These are phyloP conservation scores for Dromiciops gliroides DNA, from an alignment of 2,113 vertebrate genomes.

Conservation along the genomic window DNA sequence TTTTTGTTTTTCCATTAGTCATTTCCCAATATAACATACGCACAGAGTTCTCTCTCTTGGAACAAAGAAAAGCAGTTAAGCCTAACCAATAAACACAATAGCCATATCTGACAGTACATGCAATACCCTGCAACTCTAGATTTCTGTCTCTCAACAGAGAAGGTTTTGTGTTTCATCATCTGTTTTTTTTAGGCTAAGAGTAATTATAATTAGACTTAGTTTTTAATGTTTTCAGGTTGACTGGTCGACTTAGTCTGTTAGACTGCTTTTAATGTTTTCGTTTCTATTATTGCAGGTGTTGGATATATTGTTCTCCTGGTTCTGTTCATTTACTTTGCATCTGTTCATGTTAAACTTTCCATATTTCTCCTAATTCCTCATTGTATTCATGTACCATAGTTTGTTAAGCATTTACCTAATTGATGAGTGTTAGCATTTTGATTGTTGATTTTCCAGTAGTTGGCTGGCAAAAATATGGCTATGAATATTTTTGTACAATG, in stretches of 20 bases:
- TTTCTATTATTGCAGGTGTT: background rate
- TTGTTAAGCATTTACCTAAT: background rate
- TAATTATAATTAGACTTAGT: background rate
- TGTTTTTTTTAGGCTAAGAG: background rate
- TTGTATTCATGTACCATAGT: background rate
- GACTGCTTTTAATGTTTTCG: background rate
- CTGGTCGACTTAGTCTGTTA: too few relatives aligned
- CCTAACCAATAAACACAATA: background rate
- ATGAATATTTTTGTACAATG: background rate
- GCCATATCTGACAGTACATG: background rate
- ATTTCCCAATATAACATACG: background rate
- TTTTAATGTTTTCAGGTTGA: background rate
- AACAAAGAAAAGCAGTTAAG: background rate
- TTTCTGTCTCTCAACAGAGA: background rate
- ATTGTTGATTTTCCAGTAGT: background rate
- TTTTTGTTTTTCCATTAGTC: background rate
- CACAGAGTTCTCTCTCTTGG: background rate
- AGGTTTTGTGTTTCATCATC: background rate
- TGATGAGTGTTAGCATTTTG: background rate
- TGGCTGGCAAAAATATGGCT: background rate
- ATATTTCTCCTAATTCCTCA: background rate
- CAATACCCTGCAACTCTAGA: background rate
- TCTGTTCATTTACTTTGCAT: background rate
- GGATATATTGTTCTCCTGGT: background rate
- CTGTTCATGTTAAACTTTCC: background rate